phyloP scores from a whole-genome alignment of 2,113 vertebrate genomes.

The Apodemus sylvaticus region DNA sequence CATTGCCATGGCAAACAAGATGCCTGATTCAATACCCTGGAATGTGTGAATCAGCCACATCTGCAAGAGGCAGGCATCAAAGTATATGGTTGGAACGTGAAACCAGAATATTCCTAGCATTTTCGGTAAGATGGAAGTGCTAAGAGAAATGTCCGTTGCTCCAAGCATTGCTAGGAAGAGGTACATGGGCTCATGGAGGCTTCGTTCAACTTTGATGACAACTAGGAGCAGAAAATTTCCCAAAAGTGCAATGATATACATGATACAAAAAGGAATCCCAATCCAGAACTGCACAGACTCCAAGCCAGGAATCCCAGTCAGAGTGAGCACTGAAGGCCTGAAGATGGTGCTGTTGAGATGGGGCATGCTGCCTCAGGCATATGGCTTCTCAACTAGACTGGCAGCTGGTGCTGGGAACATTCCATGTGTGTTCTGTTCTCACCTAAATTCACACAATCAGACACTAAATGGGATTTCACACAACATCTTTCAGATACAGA shows the following conservation, averaged over 20 bases:
- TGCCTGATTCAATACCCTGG: conserved; percentile 33
- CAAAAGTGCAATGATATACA: conserved; percentile 33
- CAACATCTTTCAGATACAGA: not conserved
- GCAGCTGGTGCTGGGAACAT: not conserved
- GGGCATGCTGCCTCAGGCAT: no score
- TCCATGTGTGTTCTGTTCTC: not conserved
- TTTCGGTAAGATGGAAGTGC: conserved; percentile 51
- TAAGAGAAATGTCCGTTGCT: conserved; percentile 50
- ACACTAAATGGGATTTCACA: not conserved
- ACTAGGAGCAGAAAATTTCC: conserved; percentile 52
- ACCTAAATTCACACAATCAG: not conserved
- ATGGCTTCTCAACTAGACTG: not conserved
- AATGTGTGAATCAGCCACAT: not conserved
- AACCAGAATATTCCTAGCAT: conserved; percentile 70
- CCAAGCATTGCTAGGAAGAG: conserved; percentile 50
- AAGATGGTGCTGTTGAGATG: not conserved
- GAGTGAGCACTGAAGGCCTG: not conserved
- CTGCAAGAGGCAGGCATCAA: not conserved
- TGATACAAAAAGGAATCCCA: conserved; percentile 51
- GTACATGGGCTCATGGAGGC: conserved; percentile 60
- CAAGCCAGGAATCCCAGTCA: conserved; percentile 48
- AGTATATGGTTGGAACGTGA: not conserved
- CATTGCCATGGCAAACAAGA: conserved; percentile 43
- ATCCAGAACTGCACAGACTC: conserved; percentile 54
- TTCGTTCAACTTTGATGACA: conserved; percentile 30